Conservation (phyloP, 2,113 vertebrate species). For the Mesoclemmys tuberculata region DNA sequence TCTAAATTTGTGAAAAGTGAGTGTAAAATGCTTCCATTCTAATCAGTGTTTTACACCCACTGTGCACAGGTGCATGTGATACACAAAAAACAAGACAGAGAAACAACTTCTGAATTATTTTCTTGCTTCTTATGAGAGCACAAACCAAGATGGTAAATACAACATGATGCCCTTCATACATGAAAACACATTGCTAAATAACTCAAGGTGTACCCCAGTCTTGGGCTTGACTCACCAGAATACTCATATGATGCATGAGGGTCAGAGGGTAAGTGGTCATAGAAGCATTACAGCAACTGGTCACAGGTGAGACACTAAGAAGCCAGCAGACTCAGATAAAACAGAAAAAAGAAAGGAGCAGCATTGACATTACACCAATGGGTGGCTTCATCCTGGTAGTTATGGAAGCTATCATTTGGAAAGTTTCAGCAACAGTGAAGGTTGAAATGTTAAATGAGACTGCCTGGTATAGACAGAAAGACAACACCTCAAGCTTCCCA, state of each 20-base stretch:
- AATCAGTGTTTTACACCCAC: not conserved
- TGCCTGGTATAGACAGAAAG: fast-evolving
- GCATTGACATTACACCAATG: too few relatives aligned
- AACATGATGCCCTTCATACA: not conserved
- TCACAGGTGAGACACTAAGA: too few relatives aligned
- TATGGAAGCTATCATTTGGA: too few relatives aligned
- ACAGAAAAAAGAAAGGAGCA: too few relatives aligned
- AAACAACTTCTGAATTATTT: not conserved
- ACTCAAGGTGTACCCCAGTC: not conserved
- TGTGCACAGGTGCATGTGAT: not conserved
- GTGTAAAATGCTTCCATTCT: not conserved
- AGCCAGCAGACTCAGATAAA: too few relatives aligned
- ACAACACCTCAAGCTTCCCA: not conserved
- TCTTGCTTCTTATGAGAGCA: not conserved
- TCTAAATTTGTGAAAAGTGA: not conserved
- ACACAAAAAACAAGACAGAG: not conserved
- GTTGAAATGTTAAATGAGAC: not conserved
- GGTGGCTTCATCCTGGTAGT: too few relatives aligned
- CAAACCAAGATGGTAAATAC: not conserved
- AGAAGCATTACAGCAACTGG: too few relatives aligned
- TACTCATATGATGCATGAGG: too few relatives aligned
- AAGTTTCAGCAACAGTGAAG: too few relatives aligned
- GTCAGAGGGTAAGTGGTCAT: too few relatives aligned
- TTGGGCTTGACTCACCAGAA: too few relatives aligned
- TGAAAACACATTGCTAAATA: too few relatives aligned